Percentiles rank a stretch among this genome's conserved stretches.
Conservation (phyloP, 2,113 vertebrate genomes). For the Centropus bengalensis region DNA sequence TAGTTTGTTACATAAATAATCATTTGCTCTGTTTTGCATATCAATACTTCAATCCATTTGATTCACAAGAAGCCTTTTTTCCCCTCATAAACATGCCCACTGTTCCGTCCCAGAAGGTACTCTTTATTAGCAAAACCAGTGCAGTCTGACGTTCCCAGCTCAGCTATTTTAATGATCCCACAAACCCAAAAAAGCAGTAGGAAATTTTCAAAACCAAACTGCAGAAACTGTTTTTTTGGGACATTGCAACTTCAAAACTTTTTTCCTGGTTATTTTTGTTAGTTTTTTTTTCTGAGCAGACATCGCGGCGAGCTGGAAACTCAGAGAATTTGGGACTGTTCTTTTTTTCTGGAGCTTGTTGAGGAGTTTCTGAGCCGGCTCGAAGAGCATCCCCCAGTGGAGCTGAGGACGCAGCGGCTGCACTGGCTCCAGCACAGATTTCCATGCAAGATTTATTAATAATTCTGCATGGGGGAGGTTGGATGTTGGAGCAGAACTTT, state of each 20-base stretch:
- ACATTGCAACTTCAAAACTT: background rate
- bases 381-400: background rate
- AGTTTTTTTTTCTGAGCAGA: background rate
- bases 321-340: background rate
- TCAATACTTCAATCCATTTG: slow-evolving; percentile 7
- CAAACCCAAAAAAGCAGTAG: slow-evolving; percentile 47
- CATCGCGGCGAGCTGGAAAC: background rate
- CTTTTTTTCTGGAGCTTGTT: background rate
- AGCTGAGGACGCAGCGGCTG: background rate
- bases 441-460: background rate
- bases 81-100: background rate
- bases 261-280: background rate
- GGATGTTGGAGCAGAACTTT: background rate
- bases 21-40: slow-evolving; percentile 18
- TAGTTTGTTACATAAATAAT: slow-evolving; percentile 14
- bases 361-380: background rate
- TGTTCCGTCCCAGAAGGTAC: slow-evolving; percentile 37
- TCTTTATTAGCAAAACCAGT: slow-evolving; percentile 51
- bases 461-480: background rate
- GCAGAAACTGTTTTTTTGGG: background rate
- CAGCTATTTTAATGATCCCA: slow-evolving; percentile 67
- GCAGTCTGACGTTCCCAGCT: slow-evolving; percentile 25
- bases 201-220: slow-evolving; percentile 35
- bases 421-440: rapidly evolving
- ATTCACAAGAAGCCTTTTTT: slow-evolving; percentile 22